These are phyloP conservation scores for Calonectris borealis DNA, from an alignment of 2,113 vertebrate species.

Conservation along the genomic window DNA sequence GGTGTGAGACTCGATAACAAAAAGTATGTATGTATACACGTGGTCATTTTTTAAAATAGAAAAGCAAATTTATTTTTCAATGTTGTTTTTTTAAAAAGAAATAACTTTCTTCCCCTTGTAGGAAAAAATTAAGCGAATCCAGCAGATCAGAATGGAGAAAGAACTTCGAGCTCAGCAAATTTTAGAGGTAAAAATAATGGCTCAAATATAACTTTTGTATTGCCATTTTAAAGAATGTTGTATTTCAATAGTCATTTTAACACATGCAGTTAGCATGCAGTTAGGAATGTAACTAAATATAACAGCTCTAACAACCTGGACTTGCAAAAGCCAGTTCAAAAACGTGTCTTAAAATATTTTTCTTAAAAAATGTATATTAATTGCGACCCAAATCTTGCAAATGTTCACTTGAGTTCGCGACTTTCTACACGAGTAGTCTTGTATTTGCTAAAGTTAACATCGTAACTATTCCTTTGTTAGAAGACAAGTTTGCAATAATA, in stretches of 20 bases:
- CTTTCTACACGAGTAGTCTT: not conserved
- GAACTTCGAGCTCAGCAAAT: conserved; percentile 96
- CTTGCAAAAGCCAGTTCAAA: conserved; percentile 54
- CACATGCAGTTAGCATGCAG: not conserved
- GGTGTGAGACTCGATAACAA: not conserved
- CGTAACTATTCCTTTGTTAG: not conserved
- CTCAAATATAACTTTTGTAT: not conserved
- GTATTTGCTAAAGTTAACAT: not conserved
- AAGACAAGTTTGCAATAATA: not conserved
- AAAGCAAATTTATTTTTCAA: not conserved
- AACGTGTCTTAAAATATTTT: not conserved
- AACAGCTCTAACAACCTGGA: conserved; percentile 7
- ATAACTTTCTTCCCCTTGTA: conserved; percentile 60
- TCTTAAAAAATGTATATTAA: not conserved
- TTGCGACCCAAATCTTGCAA: not conserved
- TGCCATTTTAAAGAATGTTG: not conserved
- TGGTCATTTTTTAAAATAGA: not conserved
- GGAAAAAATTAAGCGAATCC: conserved; percentile 97
- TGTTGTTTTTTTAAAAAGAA: not conserved
- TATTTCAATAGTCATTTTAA: not conserved
- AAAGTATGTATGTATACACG: not conserved
- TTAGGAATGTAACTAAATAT: not conserved
- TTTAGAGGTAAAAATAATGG: conserved; percentile 85
- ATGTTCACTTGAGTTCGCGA: not conserved
- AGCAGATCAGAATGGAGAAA: conserved; percentile 96